Percentiles rank a stretch among this genome's conserved stretches.
Evolutionary conservation across 2,113 vertebrate species (phyloP).

Genomic region (Eira barbara): DNA sequence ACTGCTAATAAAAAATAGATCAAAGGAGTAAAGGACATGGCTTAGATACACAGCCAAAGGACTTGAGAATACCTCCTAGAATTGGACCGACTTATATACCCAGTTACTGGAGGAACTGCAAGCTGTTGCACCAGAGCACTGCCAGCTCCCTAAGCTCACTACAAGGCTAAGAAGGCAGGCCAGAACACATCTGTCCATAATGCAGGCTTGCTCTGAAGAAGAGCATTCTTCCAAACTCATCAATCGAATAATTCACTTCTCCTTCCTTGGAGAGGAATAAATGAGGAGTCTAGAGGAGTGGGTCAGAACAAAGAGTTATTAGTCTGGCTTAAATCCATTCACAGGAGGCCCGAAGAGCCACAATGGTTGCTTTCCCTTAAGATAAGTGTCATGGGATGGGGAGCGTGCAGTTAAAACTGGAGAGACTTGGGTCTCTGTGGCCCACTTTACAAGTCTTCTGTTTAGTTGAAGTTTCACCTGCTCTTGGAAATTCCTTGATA

Average conservation of each 20-base stretch:
- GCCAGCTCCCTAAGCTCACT: not conserved
- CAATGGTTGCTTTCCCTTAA: not conserved
- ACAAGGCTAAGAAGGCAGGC: not conserved
- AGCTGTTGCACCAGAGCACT: not conserved
- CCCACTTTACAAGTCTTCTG: not conserved
- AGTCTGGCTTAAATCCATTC: not conserved
- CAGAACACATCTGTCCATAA: not conserved
- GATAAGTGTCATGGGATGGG: not conserved
- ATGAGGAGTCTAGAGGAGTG: not conserved
- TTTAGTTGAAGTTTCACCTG: not conserved
- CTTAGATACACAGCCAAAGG: not conserved
- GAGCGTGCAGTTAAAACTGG: fast-evolving
- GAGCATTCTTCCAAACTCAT: not conserved
- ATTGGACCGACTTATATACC: not conserved
- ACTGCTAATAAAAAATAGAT: slow-evolving; percentile 13
- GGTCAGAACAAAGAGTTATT: not conserved
- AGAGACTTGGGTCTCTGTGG: not conserved
- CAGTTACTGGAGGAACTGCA: not conserved
- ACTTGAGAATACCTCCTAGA: not conserved
- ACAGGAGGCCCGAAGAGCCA: not conserved
- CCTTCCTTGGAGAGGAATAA: not conserved
- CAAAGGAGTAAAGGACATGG: not conserved
- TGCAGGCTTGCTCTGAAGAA: not conserved
- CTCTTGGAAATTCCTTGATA: not conserved
- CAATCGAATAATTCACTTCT: not conserved